Conservation (phyloP, 2,113 vertebrate genomes). For the Tragulus kanchil region DNA sequence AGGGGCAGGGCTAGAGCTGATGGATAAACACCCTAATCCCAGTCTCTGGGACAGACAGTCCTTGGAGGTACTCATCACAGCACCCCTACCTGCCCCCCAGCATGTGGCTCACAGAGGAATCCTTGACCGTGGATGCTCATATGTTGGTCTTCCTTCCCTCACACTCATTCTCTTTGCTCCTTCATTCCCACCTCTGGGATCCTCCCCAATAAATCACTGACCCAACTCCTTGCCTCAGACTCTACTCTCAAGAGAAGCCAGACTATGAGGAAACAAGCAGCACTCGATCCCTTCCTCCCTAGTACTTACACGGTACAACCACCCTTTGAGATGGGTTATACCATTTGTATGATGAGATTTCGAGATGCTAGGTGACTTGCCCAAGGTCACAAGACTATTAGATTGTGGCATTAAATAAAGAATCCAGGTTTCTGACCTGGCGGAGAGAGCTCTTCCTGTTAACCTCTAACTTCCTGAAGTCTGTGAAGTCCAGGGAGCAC, state of each 20-base stretch:
- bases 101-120: background rate
- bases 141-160: background rate
- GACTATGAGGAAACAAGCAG: background rate
- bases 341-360: background rate
- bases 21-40: too few species aligned
- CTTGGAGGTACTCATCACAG: rapidly evolving
- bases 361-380: background rate
- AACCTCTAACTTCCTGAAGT: background rate
- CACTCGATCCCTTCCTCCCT: background rate
- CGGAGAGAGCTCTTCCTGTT: background rate
- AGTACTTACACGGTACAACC: background rate
- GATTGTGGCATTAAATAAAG: background rate
- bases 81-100: too few species aligned
- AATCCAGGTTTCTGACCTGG: background rate
- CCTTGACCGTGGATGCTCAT: rapidly evolving
- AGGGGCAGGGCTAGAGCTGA: background rate
- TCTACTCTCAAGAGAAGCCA: background rate
- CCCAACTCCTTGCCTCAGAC: background rate
- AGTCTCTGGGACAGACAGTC: background rate
- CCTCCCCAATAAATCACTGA: background rate
- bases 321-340: background rate
- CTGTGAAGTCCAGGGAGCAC: background rate
- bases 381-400: background rate
- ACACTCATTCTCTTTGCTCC: background rate
- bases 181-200: background rate